phyloP scores from a whole-genome alignment of 2,888 invertebrate genomes.

The Eristalinus aeneus region DNA sequence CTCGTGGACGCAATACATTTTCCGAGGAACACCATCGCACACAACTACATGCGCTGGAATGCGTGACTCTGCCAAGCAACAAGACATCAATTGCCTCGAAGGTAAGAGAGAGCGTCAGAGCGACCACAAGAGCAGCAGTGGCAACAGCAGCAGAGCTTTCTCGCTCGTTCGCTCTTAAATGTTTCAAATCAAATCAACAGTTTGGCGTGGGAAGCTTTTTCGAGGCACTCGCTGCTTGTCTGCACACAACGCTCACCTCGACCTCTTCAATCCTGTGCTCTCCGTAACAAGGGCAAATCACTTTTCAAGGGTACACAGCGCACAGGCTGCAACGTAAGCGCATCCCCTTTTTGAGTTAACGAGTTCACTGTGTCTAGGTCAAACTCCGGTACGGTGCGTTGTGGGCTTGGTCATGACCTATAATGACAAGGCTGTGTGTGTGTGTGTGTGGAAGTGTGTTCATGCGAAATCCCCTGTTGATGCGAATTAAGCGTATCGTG shows the following conservation, averaged over 20 bases:
- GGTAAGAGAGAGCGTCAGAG: not conserved
- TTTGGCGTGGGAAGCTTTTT: slow-evolving; percentile 42
- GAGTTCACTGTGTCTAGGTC: slow-evolving; percentile 68
- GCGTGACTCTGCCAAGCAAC: not conserved
- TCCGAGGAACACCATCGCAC: not conserved
- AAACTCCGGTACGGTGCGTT: slow-evolving; percentile 10
- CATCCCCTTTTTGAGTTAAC: slow-evolving; percentile 37
- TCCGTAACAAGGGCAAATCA: slow-evolving; percentile 46
- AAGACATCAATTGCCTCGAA: too few species aligned
- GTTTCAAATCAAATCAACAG: slow-evolving; percentile 47
- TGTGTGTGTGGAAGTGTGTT: not conserved
- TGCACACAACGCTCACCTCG: slow-evolving; percentile 32
- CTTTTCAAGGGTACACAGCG: slow-evolving; percentile 50
- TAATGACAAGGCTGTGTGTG: not conserved
- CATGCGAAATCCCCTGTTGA: slow-evolving; percentile 7
- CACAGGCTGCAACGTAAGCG: slow-evolving; percentile 38
- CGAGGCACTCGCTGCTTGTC: slow-evolving; percentile 18
- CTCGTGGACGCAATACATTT: not conserved
- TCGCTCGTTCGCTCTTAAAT: slow-evolving; percentile 24
- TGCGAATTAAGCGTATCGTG: not conserved
- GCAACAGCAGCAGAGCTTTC: slow-evolving; percentile 27
- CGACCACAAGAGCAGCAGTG: not conserved
- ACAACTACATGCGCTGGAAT: not conserved
- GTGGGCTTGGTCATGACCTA: slow-evolving; percentile 58
- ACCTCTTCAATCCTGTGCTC: slow-evolving; percentile 8